Conservation (phyloP, 2,113 vertebrate genomes). For the Pelodiscus sinensis region DNA sequence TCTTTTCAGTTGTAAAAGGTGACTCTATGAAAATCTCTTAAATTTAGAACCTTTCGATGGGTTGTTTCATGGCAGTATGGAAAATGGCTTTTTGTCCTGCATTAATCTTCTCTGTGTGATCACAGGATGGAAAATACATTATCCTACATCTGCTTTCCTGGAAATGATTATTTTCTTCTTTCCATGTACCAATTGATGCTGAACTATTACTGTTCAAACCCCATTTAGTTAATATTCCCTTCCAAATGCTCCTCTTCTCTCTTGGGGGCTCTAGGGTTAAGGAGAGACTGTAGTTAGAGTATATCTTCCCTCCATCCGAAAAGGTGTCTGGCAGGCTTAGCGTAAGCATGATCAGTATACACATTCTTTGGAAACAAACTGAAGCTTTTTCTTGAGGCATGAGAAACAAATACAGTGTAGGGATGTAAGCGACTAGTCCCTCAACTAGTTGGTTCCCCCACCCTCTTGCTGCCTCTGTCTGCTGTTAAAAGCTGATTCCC, state of each 20-base stretch:
- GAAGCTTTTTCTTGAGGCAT: not conserved
- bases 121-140: rapidly evolving
- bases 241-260: not conserved
- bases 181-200: not conserved
- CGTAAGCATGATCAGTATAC: not conserved
- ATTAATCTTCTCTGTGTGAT: not conserved
- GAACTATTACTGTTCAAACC: not conserved
- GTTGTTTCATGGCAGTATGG: not conserved
- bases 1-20: not conserved
- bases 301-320: not conserved
- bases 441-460: no score
- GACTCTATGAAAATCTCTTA: not conserved
- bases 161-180: not conserved
- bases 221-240: not conserved
- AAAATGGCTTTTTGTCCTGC: not conserved
- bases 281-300: not conserved
- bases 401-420: not conserved
- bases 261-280: not conserved
- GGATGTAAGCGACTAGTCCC: no score
- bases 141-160: rapidly evolving
- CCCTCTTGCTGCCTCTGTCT: no score
- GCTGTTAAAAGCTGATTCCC: no score
- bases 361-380: not conserved
- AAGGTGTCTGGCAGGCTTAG: not conserved
- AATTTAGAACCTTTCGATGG: rapidly evolving